phyloP scores from a whole-genome alignment of 2,797 vertebrate genomes.

The Fistularia tabacaria region DNA sequence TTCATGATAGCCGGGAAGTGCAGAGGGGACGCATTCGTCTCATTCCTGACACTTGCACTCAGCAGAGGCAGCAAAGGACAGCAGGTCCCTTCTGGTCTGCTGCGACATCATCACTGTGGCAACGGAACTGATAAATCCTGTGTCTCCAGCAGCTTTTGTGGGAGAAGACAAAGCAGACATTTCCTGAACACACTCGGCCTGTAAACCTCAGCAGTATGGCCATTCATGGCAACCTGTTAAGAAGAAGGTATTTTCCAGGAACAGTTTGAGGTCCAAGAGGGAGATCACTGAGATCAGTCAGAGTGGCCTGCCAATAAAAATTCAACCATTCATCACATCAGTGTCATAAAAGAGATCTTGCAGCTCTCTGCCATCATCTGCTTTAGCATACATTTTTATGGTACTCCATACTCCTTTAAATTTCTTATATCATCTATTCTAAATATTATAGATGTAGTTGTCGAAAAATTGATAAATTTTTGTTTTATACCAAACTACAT shows the following conservation, averaged over 20 bases:
- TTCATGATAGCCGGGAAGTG: slow-evolving; percentile 33
- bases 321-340: neutral
- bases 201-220: slow-evolving; percentile 54
- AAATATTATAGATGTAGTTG: no score
- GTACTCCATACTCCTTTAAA: no score
- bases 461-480: no score
- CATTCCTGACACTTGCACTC: slow-evolving; percentile 38
- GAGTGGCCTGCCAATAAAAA: slow-evolving; percentile 19
- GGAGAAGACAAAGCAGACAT: slow-evolving; percentile 57
- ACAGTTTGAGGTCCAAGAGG: slow-evolving; percentile 11
- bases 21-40: slow-evolving; percentile 46
- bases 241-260: slow-evolving; percentile 42
- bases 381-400: no score
- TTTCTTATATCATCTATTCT: no score
- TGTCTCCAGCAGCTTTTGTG: slow-evolving; percentile 61
- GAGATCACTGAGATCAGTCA: slow-evolving; percentile 20
- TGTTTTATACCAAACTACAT: no score
- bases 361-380: no score
- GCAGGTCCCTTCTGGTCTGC: slow-evolving; percentile 26
- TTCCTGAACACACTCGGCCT: slow-evolving; percentile 51
- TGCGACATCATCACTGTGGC: slow-evolving; percentile 49
- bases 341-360: no score
- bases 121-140: slow-evolving; percentile 61
- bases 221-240: slow-evolving; percentile 38
- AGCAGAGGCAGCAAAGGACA: slow-evolving; percentile 22